Evolutionary conservation across 1,140 invertebrate genomes (phyloP).

Genomic region (Pachyrhynchus sulphureomaculatus): DNA sequence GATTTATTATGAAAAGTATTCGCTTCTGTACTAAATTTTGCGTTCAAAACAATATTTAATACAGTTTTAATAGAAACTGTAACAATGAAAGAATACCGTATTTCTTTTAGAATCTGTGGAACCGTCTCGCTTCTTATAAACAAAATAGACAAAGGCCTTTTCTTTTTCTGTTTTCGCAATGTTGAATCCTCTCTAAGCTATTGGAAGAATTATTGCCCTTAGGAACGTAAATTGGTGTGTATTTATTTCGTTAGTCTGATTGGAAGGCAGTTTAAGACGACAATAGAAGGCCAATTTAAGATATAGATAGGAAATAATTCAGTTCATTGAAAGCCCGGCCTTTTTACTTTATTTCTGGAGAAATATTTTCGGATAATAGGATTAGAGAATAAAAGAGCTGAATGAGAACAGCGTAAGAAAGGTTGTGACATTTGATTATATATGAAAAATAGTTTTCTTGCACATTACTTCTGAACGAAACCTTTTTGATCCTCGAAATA

Average conservation of each 20-base stretch:
- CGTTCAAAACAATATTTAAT: no score
- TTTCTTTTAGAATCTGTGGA: no score
- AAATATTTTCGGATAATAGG: background rate
- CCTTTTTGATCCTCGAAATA: no score
- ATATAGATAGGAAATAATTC: slow-evolving; percentile 28
- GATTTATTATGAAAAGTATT: no score
- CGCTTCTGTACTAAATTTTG: no score
- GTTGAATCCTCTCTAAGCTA: background rate
- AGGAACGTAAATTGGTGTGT: slow-evolving; percentile 24
- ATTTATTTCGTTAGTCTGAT: slow-evolving; percentile 29
- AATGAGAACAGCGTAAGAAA: background rate
- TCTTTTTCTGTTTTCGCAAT: background rate
- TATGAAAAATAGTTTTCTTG: no score
- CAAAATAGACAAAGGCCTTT: no score
- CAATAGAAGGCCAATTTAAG: slow-evolving; percentile 26
- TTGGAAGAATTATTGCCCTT: slow-evolving; percentile 13
- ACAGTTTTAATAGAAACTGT: no score
- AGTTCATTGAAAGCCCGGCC: slow-evolving; percentile 7
- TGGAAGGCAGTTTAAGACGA: slow-evolving; percentile 25
- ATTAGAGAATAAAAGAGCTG: background rate
- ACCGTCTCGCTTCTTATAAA: no score
- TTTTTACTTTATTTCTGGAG: background rate
- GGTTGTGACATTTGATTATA: no score
- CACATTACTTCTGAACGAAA: no score
- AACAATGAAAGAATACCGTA: no score